Conservation (phyloP, 2,797 vertebrate species). For the Vultur gryphus region DNA sequence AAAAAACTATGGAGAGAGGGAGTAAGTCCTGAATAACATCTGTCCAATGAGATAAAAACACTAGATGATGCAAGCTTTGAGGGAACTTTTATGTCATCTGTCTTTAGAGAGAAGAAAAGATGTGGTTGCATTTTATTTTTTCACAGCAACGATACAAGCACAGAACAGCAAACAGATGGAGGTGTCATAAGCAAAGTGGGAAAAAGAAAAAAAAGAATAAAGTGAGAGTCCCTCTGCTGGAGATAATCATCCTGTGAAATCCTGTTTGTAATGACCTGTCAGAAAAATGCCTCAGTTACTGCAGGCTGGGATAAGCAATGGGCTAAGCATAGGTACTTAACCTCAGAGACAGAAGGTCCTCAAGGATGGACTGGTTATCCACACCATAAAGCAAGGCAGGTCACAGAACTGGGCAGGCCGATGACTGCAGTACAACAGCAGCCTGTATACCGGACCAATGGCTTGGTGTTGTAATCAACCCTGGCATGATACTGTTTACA, state of each 20-base stretch:
- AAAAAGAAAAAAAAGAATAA: neutral
- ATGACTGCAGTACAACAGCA: neutral
- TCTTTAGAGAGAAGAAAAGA: neutral
- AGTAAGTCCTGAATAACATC: neutral
- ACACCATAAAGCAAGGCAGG: neutral
- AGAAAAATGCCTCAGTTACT: neutral
- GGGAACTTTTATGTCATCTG: neutral
- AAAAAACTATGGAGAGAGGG: neutral
- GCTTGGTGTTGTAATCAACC: neutral
- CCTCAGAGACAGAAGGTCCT: neutral
- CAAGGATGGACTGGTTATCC: neutral
- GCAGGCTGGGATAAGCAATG: neutral
- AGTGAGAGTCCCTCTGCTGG: neutral
- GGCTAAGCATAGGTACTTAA: neutral
- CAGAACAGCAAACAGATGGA: conserved; percentile 34
- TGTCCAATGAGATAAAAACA: neutral
- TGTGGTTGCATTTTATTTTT: neutral
- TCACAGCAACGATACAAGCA: neutral
- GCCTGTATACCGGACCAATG: fast-evolving
- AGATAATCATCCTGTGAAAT: neutral
- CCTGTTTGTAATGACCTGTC: neutral
- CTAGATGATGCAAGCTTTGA: neutral
- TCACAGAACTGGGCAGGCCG: neutral
- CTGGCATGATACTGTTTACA: neutral
- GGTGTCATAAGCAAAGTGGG: conserved; percentile 14